Evolutionary conservation across 2,888 invertebrate species (phyloP), one percentile per base, ranked within the genome.

Genomic region (Therioaphis trifolii): DNA sequence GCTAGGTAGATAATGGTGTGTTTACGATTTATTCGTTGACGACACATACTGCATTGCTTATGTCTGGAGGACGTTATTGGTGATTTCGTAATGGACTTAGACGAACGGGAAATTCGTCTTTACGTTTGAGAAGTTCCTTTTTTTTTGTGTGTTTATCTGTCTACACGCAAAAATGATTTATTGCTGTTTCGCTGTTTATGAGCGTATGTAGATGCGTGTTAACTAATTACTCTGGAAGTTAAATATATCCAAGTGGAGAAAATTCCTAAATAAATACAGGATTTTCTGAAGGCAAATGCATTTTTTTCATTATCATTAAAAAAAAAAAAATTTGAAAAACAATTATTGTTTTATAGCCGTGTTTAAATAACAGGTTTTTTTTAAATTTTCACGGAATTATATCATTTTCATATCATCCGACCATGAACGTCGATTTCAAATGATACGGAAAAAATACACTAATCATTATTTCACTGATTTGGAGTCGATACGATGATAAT

Each of bases 351-450:
- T 58, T 2, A 21, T 58, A 11, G 9, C 7, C n/a, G 49, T 49
- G 46, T 49, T 18, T 4, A 0, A 71, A 49, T 18, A 49, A 27
- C 11, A n/a, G n/a, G n/a, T 71, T 46, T 21, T 69, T 49, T 43
- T 43, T 15, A 69, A 15, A 27, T 46, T 49, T 71, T 49, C 11
- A 5, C 3, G 15, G 52, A 52, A 72, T 35, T 18, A 29, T 58
- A 35, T 5, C 7, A 21, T 15, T 72, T 35, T 72, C 72, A 21
- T 21, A n/a, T 55, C 52, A 52, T 35, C 35, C 21, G 29, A 72
- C 72, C 21, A 72, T 52, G 35, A 55, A 72, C 52, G 35, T n/a
- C 52, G 7, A n/a, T 52, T 29, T 9, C 29, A 55, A 72, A 35
- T 52, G 7, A 52, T 72, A 49, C 12, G 5, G 29, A 7, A 35